Evolutionary conservation across 2,888 invertebrate species (phyloP).

Genomic region (Xiphydria camelus): DNA sequence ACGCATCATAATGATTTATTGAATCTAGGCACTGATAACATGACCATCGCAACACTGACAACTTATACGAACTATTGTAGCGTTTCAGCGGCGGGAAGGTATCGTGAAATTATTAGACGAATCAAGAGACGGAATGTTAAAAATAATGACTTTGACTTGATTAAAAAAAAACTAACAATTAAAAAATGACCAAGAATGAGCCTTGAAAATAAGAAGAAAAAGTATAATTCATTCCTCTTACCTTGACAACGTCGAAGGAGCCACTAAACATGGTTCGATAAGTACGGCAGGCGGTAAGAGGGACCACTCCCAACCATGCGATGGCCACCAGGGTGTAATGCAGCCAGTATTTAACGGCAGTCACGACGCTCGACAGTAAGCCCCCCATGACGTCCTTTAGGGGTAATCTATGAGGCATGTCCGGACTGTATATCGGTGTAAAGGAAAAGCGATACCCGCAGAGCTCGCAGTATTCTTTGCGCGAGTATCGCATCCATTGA

Average conservation of each 20-base stretch:
- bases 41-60: too few relatives aligned
- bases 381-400: slow-evolving; percentile 91
- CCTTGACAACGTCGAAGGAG: slow-evolving; percentile 76
- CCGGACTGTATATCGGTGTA: slow-evolving; percentile 98
- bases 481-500: slow-evolving; percentile 98
- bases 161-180: not conserved
- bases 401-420: slow-evolving; percentile 98
- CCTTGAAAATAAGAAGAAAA: too few relatives aligned
- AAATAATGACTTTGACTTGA: too few relatives aligned
- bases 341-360: slow-evolving; percentile 94
- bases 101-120: too few relatives aligned
- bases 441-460: slow-evolving; percentile 98
- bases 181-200: slow-evolving; percentile 7
- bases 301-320: slow-evolving; percentile 97
- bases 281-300: slow-evolving; percentile 93
- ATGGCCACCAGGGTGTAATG: slow-evolving; percentile 96
- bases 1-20: not conserved
- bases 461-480: slow-evolving; percentile 97
- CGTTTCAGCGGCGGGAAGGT: too few relatives aligned
- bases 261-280: slow-evolving; percentile 92
- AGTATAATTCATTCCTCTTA: too few relatives aligned
- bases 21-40: too few relatives aligned
- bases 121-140: too few relatives aligned
- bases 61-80: too few relatives aligned
- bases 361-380: slow-evolving; percentile 82